phyloP scores from a whole-genome alignment of 2,113 vertebrate genomes.

The Epinephelus lanceolatus region DNA sequence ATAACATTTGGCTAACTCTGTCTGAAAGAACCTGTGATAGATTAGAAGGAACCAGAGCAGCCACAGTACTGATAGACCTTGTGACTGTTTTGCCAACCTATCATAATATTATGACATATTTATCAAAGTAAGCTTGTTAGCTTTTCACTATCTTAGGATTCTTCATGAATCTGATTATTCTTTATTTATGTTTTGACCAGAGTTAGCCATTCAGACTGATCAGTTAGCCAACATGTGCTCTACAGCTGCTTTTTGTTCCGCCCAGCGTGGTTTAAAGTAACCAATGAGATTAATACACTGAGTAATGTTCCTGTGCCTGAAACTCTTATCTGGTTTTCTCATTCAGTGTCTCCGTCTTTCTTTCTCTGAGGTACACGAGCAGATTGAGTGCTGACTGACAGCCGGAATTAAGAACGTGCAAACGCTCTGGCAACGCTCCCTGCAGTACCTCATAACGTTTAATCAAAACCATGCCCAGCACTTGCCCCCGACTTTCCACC shows the following conservation, averaged over 20 bases:
- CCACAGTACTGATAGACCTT: too few species aligned
- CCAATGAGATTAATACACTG: constrained; percentile 14
- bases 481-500: constrained; percentile 56
- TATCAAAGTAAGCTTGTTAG: not conserved
- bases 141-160: not conserved
- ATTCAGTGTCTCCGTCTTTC: constrained; percentile 22
- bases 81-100: not conserved
- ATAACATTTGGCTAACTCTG: too few species aligned
- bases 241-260: not conserved
- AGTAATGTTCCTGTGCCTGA: constrained; percentile 11
- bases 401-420: constrained; percentile 55
- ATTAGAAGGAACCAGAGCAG: too few species aligned
- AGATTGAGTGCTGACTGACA: constrained; percentile 58
- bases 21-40: too few species aligned
- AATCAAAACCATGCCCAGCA: constrained; percentile 72
- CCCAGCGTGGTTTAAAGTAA: constrained; percentile 13
- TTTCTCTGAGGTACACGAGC: constrained; percentile 33
- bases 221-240: not conserved
- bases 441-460: constrained; percentile 66
- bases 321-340: constrained; percentile 58
- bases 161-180: not conserved
- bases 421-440: constrained; percentile 52
- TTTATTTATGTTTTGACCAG: not conserved
- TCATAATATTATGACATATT: not conserved
- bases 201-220: not conserved